phyloP scores from a whole-genome alignment of 2,113 vertebrate species.

The Pongo pygmaeus region DNA sequence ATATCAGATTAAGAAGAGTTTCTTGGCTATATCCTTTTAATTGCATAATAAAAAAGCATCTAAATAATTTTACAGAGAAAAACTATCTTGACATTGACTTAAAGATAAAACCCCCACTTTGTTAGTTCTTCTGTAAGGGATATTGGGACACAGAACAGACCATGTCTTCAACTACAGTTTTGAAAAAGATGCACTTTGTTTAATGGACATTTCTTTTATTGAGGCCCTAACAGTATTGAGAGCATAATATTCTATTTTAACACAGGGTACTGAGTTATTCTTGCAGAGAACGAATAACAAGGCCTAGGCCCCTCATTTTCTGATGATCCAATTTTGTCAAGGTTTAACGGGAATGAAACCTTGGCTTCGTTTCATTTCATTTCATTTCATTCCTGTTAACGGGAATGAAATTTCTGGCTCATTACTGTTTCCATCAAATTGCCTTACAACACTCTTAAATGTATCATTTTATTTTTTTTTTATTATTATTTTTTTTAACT shows the following conservation, averaged over 20 bases:
- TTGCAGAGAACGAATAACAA: constrained; percentile 4
- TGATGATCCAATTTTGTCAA: background rate
- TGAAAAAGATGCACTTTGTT: background rate
- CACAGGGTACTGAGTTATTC: background rate
- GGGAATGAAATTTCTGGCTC: background rate
- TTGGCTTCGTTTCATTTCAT: too few species aligned
- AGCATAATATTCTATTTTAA: background rate
- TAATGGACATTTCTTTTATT: background rate
- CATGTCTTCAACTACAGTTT: background rate
- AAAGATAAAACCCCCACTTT: background rate
- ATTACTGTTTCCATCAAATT: background rate
- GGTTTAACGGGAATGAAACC: background rate
- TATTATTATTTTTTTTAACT: too few species aligned
- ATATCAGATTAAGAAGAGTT: background rate
- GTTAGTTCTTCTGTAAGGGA: background rate
- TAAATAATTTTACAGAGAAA: background rate
- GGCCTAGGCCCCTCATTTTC: background rate
- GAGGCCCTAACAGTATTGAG: background rate
- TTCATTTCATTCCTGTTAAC: too few species aligned
- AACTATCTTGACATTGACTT: background rate
- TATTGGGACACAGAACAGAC: background rate
- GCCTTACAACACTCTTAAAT: background rate
- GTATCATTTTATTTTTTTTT: background rate
- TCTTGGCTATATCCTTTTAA: background rate
- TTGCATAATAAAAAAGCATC: background rate